Evolutionary conservation across 1,140 invertebrate species (phyloP).

Genomic region (Lutraria rhynchaena): DNA sequence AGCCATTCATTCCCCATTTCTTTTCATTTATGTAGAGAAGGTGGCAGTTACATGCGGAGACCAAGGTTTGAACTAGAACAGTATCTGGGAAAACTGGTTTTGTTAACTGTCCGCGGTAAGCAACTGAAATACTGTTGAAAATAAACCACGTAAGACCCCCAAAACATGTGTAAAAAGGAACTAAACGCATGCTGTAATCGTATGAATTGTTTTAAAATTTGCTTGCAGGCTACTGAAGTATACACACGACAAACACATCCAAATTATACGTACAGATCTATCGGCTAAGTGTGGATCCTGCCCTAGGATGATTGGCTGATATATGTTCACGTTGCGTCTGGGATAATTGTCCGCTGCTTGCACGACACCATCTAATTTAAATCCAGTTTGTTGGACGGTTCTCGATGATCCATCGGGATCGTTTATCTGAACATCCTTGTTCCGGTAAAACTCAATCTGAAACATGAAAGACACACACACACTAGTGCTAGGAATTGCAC

Average conservation of each 20-base stretch:
- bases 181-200: background rate
- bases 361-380: conserved; percentile 9
- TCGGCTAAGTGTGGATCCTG: conserved; percentile 37
- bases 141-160: background rate
- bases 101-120: too few species aligned
- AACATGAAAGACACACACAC: conserved; percentile 15
- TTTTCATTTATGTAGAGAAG: too few species aligned
- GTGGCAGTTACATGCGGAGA: too few species aligned
- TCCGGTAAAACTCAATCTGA: conserved; percentile 52
- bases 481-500: too few species aligned
- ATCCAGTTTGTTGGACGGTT: conserved; percentile 14
- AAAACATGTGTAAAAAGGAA: background rate
- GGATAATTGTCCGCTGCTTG: conserved; percentile 10
- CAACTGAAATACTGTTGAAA: background rate
- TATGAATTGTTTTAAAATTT: background rate
- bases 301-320: conserved; percentile 38
- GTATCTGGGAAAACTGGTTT: too few species aligned
- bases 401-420: background rate
- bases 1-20: too few species aligned
- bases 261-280: conserved; percentile 12
- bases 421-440: background rate
- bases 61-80: too few species aligned
- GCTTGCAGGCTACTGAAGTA: background rate
- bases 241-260: background rate
- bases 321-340: conserved; percentile 33